A percentile compares a stretch with the other conserved stretches of the same genome.
Evolutionary conservation across 2,888 invertebrate genomes (phyloP).

Genomic region (Philopedon plagiatum): DNA sequence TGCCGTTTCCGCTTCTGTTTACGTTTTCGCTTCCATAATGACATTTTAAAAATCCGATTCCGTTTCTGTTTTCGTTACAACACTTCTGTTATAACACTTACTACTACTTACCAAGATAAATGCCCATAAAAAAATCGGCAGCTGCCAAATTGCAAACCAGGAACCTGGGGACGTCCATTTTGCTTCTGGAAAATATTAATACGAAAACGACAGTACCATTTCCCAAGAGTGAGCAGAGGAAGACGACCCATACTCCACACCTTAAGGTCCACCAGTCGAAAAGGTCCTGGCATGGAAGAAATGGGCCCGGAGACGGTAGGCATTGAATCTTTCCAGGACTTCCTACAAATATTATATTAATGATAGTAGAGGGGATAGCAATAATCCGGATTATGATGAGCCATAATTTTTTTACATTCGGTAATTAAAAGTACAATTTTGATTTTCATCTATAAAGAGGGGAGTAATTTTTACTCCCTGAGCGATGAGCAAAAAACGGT

Average conservation of each 20-base stretch:
- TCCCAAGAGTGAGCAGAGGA: conserved; percentile 94
- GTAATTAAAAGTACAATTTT: too few relatives aligned
- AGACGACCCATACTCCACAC: conserved; percentile 98
- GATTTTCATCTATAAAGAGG: too few relatives aligned
- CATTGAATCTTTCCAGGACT: conserved; percentile 76
- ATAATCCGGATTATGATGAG: too few relatives aligned
- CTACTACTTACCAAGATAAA: conserved; percentile 81
- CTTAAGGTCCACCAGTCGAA: conserved; percentile 98
- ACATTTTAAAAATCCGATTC: too few relatives aligned
- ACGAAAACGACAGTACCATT: conserved; percentile 97
- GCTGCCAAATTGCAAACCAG: conserved; percentile 97
- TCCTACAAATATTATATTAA: conserved; percentile 31
- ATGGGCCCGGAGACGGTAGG: conserved; percentile 91
- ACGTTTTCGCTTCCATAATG: too few relatives aligned
- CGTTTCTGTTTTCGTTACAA: too few relatives aligned
- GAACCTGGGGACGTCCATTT: conserved; percentile 97
- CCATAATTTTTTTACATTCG: too few relatives aligned
- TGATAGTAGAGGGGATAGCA: too few relatives aligned
- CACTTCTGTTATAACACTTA: too few relatives aligned
- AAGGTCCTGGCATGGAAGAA: conserved; percentile 94
- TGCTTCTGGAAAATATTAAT: conserved; percentile 89
- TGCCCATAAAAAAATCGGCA: conserved; percentile 97
- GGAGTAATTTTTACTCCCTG: too few relatives aligned
- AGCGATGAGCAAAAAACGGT: too few relatives aligned
- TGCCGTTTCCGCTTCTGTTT: too few relatives aligned